phyloP scores from a whole-genome alignment of 2,113 vertebrate genomes.

The Zootoca vivipara region DNA sequence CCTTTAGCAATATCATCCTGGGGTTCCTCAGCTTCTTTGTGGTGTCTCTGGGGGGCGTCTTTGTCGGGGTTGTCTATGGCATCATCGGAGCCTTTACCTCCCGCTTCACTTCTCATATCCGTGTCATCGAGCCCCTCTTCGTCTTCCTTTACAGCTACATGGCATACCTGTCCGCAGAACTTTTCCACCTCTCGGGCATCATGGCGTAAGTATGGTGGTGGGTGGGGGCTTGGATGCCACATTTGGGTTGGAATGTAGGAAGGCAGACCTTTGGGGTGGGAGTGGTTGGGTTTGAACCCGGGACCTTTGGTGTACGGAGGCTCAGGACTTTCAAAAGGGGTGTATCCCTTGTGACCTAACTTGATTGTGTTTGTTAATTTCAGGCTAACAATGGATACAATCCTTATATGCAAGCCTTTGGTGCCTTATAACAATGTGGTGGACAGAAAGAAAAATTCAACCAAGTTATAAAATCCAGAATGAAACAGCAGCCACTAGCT shows the following conservation, averaged over 20 bases:
- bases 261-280: background rate
- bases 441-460: too few species aligned
- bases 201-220: slow-evolving; percentile 90
- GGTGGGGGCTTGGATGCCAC: background rate
- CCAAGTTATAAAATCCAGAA: too few species aligned
- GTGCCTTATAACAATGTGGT: too few species aligned
- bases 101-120: slow-evolving; percentile 93
- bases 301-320: background rate
- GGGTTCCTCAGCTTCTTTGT: slow-evolving; percentile 94
- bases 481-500: too few species aligned
- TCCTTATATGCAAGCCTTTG: too few species aligned
- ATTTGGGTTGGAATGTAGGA: background rate
- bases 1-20: slow-evolving; percentile 83
- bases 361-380: too few species aligned
- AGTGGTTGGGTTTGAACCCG: background rate
- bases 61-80: slow-evolving; percentile 92
- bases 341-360: background rate
- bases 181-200: slow-evolving; percentile 98
- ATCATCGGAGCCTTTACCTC: slow-evolving; percentile 94
- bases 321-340: background rate
- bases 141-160: slow-evolving; percentile 99
- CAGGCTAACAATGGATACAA: too few species aligned
- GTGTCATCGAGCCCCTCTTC: slow-evolving; percentile 98
- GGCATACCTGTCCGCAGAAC: slow-evolving; percentile 94
- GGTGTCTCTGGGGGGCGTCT: slow-evolving; percentile 89